Base-by-base conservation (phyloP, 2,797 vertebrate species). In the Eulemur mongoz region DNA sequence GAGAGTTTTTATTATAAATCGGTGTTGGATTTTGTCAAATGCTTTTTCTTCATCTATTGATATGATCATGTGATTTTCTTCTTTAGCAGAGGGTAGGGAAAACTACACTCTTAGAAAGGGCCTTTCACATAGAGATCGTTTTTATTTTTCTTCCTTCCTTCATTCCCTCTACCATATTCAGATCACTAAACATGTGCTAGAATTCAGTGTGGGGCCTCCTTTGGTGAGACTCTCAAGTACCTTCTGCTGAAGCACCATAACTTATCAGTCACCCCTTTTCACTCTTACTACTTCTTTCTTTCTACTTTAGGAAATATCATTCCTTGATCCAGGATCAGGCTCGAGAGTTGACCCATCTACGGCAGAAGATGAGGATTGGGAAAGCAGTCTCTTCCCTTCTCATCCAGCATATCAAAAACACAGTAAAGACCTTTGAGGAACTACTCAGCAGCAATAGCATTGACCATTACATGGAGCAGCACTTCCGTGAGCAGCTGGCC, bases 391-490 rank as follows among this genome's bases (percentile, higher is more conserved):
- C 99, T 96, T 98, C 95, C 96, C 97, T 99, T 97, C 99, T 99
- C 94, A 98, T 97, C 50, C 99, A 99, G 97, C 99, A 99, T 96
- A 98, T 99, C 92, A 98, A 91, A 0, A 99, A 99, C 27, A 99
- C 98, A 96, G 98, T 99, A 97, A 99, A 98, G 90, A 98, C 99
- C 94, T 99, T 99, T 1, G 99, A 99, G 98, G 99, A 99, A 91
- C 99, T 99, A 54, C 99, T 99, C 78, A 97, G 98, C 0, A 98
- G 98, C 97, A 99, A 99, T 0, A 99, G 99, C 97, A 98, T 99
- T 0, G 99, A 99, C 98, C 99, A 99, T 98, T 99, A 99, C 98
- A 98, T 99, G 98, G 99, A 99, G n/a, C 99, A 99, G 98, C 99
- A 98, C 98, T 99, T 99, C 97, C 98, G 99, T 45, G 99, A 99